Percentiles rank a stretch among this genome's conserved stretches.
Evolutionary conservation across 2,113 vertebrate genomes (phyloP).

Genomic region (Istiophorus platypterus): DNA sequence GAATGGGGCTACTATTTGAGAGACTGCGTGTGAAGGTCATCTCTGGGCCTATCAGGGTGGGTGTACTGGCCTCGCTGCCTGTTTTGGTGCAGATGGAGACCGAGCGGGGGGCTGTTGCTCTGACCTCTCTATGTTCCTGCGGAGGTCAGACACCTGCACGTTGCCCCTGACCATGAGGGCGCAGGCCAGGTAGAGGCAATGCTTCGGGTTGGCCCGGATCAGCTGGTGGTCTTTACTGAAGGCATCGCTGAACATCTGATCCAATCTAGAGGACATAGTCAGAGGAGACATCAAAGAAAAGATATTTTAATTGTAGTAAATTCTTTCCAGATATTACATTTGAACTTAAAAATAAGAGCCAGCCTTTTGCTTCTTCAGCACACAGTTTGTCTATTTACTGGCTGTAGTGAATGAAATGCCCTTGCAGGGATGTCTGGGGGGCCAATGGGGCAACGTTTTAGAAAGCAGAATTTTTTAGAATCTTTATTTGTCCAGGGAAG

Average conservation of each 20-base stretch:
- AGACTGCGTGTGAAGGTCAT: slow-evolving; percentile 24
- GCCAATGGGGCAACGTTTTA: background rate
- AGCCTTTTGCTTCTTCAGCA: background rate
- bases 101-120: background rate
- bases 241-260: slow-evolving; percentile 98
- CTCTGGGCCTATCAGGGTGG: slow-evolving; percentile 8
- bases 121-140: slow-evolving; percentile 97
- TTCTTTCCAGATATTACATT: background rate
- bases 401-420: background rate
- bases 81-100: background rate
- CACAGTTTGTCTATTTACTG: background rate
- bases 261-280: slow-evolving; percentile 82
- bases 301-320: background rate
- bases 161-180: slow-evolving; percentile 94
- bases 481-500: slow-evolving; percentile 33
- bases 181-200: slow-evolving; percentile 93
- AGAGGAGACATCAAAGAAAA: slow-evolving; percentile 6
- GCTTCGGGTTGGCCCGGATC: slow-evolving; percentile 92
- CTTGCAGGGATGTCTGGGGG: background rate
- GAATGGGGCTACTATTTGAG: slow-evolving; percentile 57
- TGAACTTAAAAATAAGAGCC: background rate
- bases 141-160: slow-evolving; percentile 95
- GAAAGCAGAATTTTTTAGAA: slow-evolving; percentile 4
- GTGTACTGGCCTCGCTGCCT: background rate
- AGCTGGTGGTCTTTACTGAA: slow-evolving; percentile 97